Evolutionary conservation across 2,113 vertebrate species (phyloP), one percentile per base, ranked within the genome.

Genomic region (Chaetodon trifascialis): DNA sequence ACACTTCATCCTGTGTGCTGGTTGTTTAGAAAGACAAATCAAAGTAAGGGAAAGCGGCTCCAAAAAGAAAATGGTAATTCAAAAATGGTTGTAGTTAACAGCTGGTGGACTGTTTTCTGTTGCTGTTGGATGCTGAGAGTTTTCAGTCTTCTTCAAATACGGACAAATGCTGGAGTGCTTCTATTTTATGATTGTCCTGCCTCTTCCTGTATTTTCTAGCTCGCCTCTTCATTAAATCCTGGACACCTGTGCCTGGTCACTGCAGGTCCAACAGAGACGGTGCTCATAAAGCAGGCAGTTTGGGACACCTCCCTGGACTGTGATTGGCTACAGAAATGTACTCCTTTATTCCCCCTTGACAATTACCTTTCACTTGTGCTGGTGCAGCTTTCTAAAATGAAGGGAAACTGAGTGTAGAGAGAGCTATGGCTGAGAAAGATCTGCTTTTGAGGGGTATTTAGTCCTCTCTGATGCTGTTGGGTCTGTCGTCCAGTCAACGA

Each of bases 291-390:
- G 46, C 77, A 46, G 62, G 74, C 58, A 38, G 59, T 83, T 79
- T 74, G 83, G 79, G 76, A 84, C 58, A 15, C 62, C 55, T 79
- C 80, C 78, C 77, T 51, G 69, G 58, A 77, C 67, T 71, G 23
- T 64, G 67, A 79, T 47, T 73, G 0, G 60, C 62, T 21, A 12
- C 67, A 73, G 73, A 79, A 80, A 68, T 66, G 75, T 34, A 69
- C 82, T 81, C 62, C 79, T 80, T 80, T 76, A 78, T 82, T 83
- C 84, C 76, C 80, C 76, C 76, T 76, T 51, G 81, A 83, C 86
- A 75, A 82, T 80, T 79, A 83, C 55, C 86, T 89, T 76, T 81
- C 56, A 65, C 85, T 81, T 82, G 87, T 81, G 84, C 87, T 86
- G 79, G 86, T 71, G 19, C 83, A 74, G 80, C 83, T 1, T 30